phyloP scores from a whole-genome alignment of 64 coral and sea anemone genomes.

The Platygyra sinensis region DNA sequence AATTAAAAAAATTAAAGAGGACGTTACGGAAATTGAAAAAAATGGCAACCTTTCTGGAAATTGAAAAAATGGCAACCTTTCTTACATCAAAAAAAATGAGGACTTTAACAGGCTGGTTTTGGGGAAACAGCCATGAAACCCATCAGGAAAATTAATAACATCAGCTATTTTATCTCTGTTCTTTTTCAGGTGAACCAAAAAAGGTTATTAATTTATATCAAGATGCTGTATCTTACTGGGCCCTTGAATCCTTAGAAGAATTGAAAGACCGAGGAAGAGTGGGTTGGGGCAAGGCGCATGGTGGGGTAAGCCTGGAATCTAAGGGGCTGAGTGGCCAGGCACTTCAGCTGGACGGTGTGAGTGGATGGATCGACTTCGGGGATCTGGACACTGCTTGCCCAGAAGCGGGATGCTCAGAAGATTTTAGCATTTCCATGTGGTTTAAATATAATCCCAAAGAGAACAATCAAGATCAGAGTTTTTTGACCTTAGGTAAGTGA shows the following conservation, averaged over 20 bases:
- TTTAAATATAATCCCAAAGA: conserved; percentile 29
- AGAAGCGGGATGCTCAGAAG: background rate
- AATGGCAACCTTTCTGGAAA: too few relatives aligned
- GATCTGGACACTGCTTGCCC: background rate
- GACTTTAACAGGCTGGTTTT: too few relatives aligned
- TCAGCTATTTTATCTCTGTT: background rate
- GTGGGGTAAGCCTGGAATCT: background rate
- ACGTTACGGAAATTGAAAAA: too few relatives aligned
- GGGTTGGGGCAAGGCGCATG: background rate
- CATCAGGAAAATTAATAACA: background rate
- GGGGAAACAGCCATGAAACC: too few relatives aligned
- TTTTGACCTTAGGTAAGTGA: conserved; percentile 43
- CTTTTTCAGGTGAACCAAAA: background rate
- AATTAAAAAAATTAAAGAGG: too few relatives aligned
- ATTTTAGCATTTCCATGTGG: conserved; percentile 42
- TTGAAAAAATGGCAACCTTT: too few relatives aligned
- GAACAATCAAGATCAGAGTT: background rate
- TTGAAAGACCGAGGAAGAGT: background rate
- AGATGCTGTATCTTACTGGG: background rate
- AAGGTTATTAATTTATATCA: background rate
- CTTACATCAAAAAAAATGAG: too few relatives aligned
- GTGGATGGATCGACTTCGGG: background rate
- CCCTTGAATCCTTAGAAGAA: background rate
- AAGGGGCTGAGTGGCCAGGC: conserved; percentile 43
- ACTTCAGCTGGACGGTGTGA: conserved; percentile 25